A percentile compares a stretch with the other conserved stretches of the same genome.
Conservation (phyloP, 2,888 invertebrate genomes). For the Vanessa cardui region DNA sequence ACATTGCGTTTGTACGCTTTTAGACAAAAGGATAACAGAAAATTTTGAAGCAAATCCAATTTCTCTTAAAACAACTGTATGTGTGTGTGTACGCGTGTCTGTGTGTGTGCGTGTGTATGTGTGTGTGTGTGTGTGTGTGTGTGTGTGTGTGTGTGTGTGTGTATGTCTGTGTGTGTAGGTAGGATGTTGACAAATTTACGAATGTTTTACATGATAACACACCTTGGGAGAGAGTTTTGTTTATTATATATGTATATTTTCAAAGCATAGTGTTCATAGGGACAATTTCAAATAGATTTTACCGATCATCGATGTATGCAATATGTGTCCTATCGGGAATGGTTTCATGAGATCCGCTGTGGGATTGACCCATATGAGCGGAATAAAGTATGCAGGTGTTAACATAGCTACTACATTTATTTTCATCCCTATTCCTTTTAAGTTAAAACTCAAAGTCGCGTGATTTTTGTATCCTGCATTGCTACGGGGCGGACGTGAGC, state of each 20-base stretch:
- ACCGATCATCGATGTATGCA: conserved; percentile 7
- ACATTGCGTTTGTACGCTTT: too few species aligned
- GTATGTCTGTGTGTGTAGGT: too few species aligned
- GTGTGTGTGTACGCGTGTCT: too few species aligned
- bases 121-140: too few species aligned
- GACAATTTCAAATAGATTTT: background rate
- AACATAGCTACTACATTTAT: background rate
- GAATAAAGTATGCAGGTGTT: conserved; percentile 20
- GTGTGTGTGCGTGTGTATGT: too few species aligned
- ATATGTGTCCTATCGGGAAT: conserved; percentile 16
- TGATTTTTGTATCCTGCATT: conserved; percentile 14
- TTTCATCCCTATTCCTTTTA: background rate
- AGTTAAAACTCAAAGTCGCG: conserved; percentile 9
- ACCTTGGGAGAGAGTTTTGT: too few species aligned
- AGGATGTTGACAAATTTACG: too few species aligned
- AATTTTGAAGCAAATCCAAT: too few species aligned
- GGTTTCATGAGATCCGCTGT: conserved; percentile 8
- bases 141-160: too few species aligned
- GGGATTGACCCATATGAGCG: conserved; percentile 15
- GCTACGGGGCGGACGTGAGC: conserved; percentile 21
- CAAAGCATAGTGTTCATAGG: background rate
- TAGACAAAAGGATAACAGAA: too few species aligned
- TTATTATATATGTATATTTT: background rate
- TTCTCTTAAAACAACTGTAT: too few species aligned
- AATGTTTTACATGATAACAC: too few species aligned